Evolutionary conservation across 1,140 invertebrate species (phyloP), one percentile per base, ranked within the genome.

Genomic region (Drosophila ogumai): DNA sequence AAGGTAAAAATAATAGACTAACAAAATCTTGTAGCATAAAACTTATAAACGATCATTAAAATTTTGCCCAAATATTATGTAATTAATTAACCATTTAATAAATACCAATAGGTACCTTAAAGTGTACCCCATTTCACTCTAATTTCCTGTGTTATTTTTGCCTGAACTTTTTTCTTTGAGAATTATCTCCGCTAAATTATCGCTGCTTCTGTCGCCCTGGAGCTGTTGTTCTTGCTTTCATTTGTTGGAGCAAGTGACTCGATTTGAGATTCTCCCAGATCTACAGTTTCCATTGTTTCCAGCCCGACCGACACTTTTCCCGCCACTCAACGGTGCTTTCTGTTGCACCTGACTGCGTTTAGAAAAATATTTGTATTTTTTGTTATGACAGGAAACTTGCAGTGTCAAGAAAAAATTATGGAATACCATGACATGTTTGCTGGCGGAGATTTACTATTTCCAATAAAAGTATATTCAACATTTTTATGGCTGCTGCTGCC

Each of bases 111-210:
- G 19, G 60, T 43, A 68, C 15, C 2, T 19, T 1, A 6, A 1
- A 13, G 60, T 50, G 28, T 46, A 41, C 4, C 8, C 43, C 19
- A 2, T 17, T 60, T 12, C 7, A 6, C 19, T 25, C 10, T 10
- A 36, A 22, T 34, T 49, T 47, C 1, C 13, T 28, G 9, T n/a
- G 22, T 17, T 38, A 22, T 19, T 55, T 55, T 36, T 25, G 8
- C 10, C 7, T n/a, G 13, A 47, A n/a, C 15, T 52, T 50, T 43
- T 71, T 67, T 58, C 22, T 59, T 69, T 79, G 52, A 56, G 78
- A 75, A 81, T 87, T 82, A 87, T 87, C 79, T 82, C 58, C 71
- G 82, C 75, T 57, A 79, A 82, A 69, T 79, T 69, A 86, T 87
- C 56, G 52, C 47, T 28, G 55, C 67, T 36, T 43, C 46, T 57